These are phyloP conservation scores for Leptocoma aspasia DNA, from an alignment of 2,113 vertebrate species.

Conservation along the genomic window DNA sequence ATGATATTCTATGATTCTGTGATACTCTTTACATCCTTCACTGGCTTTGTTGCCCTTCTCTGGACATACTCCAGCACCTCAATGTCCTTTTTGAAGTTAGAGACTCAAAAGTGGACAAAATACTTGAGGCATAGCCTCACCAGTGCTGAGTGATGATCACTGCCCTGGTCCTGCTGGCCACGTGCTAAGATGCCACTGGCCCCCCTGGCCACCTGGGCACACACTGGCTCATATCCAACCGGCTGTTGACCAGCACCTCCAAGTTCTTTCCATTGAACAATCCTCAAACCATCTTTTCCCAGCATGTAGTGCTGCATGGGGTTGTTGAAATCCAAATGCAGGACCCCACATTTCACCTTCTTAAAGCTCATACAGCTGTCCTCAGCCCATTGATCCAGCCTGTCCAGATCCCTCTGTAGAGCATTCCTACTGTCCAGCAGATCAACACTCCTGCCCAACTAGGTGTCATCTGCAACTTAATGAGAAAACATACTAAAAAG, in stretches of 20 bases:
- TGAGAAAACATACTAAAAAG: not conserved
- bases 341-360: not conserved
- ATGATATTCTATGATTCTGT: accelerated
- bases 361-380: not conserved
- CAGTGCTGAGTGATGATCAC: too few species aligned
- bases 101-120: not conserved
- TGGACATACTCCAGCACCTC: not conserved
- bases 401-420: not conserved
- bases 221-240: not conserved
- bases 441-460: not conserved
- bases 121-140: not conserved
- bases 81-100: not conserved
- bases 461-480: too few species aligned
- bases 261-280: accelerated
- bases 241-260: not conserved
- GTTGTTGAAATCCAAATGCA: not conserved
- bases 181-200: not conserved
- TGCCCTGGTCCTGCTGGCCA: not conserved
- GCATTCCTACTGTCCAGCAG: not conserved
- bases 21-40: not conserved
- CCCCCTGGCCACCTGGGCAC: not conserved
- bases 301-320: too few species aligned
- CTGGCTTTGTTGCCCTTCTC: not conserved
- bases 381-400: not conserved
- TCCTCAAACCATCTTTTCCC: not conserved